Conservation (phyloP, 2,797 vertebrate species). For the Enteromius trimaculatus region DNA sequence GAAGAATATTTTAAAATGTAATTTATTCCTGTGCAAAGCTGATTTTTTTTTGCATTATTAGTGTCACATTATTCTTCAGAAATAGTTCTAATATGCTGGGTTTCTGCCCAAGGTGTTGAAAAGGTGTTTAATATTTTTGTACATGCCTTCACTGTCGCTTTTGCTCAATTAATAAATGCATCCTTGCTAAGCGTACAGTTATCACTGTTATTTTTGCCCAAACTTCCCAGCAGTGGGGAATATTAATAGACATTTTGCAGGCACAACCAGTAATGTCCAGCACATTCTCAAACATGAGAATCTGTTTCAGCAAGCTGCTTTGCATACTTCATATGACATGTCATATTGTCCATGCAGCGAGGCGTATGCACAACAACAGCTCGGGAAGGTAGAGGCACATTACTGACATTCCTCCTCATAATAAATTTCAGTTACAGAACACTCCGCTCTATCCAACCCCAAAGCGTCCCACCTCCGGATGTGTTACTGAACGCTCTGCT, state of each 20-base stretch:
- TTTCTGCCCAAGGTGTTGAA: not conserved
- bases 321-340: slow-evolving; percentile 7
- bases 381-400: slow-evolving; percentile 14
- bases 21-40: not conserved
- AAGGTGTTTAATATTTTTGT: too few species aligned
- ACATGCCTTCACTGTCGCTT: not conserved
- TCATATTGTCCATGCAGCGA: slow-evolving; percentile 19
- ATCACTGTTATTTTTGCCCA: not conserved
- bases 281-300: not conserved
- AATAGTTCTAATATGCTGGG: not conserved
- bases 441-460: not conserved
- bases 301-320: slow-evolving; percentile 1
- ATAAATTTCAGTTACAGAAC: slow-evolving; percentile 33
- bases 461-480: not conserved
- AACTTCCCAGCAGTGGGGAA: not conserved
- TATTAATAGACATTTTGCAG: not conserved
- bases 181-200: too few species aligned
- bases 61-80: not conserved
- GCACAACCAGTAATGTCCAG: slow-evolving; percentile 4
- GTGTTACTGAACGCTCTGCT: slow-evolving; percentile 16
- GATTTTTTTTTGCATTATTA: not conserved
- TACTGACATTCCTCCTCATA: slow-evolving; percentile 34
- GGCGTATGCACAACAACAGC: slow-evolving; percentile 20
- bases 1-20: not conserved
- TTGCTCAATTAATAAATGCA: not conserved